Evolutionary conservation across 2,888 invertebrate species (phyloP), one percentile per base, ranked within the genome.

Genomic region (Syritta pipiens): DNA sequence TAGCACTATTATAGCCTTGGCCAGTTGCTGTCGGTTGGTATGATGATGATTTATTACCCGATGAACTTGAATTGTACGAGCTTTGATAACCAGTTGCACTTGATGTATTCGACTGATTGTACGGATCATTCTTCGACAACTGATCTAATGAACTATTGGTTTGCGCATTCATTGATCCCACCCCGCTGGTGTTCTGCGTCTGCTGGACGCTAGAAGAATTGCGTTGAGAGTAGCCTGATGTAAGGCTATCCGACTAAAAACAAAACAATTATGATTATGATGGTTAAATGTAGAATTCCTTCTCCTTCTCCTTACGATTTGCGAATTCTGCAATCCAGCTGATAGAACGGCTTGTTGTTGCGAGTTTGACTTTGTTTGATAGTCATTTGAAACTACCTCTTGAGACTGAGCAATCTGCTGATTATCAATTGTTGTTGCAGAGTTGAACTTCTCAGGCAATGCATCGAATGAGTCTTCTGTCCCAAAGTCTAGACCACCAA

Each of bases 401-500:
- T 83, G 84, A 49, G 83, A 83, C 37, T 84, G 84, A 14, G 83
- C 83, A 62, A 86, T 86, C 81, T 87, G 87, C 55, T 87, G 86
- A 17, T 83, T 84, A 51, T 87, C 88, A 55, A 88, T 85, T 69
- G 83, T 82, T 7, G 86, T 85, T 20, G 86, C 83, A n/a, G 86
- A 81, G 71, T 86, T 87, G 76, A 89, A 89, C 81, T 89, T 89
- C 75, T 89, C 89, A 3, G 88, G 86, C 76, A 88, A 68, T 19
- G 87, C 83, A 76, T 89, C 89, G 53, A 89, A 88, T 4, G 87
- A 83, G 19, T 89, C 89, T 46, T 89, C 89, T 9, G 91, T 90
- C 81, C 93, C 92, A 84, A 93, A 92, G 84, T 97, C 97, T 83
- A 97, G 90, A 2, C 94, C 96, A 26, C 97, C 97, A 89, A 98